Evolutionary conservation across 53 echinoderm and acorn worm species (phyloP).

Genomic region (Paracentrotus lividus): DNA sequence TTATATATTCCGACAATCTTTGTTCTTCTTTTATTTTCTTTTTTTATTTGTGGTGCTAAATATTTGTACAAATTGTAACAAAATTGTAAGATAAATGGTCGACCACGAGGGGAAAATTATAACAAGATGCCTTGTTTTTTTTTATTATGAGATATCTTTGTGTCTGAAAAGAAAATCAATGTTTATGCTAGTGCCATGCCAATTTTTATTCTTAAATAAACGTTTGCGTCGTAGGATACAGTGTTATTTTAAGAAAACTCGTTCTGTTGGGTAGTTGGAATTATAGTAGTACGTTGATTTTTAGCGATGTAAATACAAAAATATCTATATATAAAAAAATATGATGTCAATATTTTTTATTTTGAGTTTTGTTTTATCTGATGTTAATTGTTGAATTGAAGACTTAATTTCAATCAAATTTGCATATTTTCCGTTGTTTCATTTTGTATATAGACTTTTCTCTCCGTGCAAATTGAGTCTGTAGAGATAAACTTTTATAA

Average conservation of each 20-base stretch:
- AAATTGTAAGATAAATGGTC: constrained; percentile 53
- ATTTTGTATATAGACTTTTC: constrained; percentile 42
- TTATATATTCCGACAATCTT: constrained; percentile 19
- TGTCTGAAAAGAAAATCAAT: constrained; percentile 1
- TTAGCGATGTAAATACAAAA: constrained; percentile 27
- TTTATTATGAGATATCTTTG: background rate
- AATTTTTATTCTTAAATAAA: background rate
- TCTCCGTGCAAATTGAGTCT: constrained; percentile 17
- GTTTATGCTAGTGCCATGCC: constrained; percentile 1
- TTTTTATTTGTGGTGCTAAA: constrained; percentile 67
- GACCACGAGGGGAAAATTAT: constrained; percentile 9
- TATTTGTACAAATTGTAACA: constrained; percentile 72
- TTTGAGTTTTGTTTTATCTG: background rate
- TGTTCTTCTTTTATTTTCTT: constrained; percentile 16
- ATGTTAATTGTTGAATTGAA: background rate
- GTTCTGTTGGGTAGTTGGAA: background rate
- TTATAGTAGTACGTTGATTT: constrained; percentile 17
- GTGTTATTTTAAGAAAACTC: background rate
- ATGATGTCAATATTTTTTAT: background rate
- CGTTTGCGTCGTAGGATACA: background rate
- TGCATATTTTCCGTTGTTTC: background rate
- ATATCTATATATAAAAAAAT: constrained; percentile 30
- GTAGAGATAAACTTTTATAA: constrained; percentile 46
- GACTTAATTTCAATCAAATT: background rate
- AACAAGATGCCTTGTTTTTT: constrained; percentile 30